Percentiles rank a stretch among this genome's conserved stretches.
phyloP scores from a whole-genome alignment of 35 echinoderm and acorn worm genomes.

The Acanthaster planci region DNA sequence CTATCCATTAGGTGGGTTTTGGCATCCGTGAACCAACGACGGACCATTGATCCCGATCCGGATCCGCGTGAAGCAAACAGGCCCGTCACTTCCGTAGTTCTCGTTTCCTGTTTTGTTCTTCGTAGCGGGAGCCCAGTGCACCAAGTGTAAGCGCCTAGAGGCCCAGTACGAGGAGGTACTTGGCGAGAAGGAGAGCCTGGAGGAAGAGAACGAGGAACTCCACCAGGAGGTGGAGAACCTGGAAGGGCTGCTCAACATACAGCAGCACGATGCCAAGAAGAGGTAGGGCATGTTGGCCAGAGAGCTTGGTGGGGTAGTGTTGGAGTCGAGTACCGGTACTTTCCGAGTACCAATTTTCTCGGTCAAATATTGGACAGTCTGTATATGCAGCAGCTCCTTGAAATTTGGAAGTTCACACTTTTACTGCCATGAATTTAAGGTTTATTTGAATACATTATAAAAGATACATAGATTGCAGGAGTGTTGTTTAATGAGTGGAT shows the following conservation, averaged over 20 bases:
- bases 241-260: constrained; percentile 65
- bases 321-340: background rate
- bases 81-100: too few relatives aligned
- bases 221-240: constrained; percentile 70
- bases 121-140: constrained; percentile 64
- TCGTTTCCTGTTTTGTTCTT: too few relatives aligned
- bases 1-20: too few relatives aligned
- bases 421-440: too few relatives aligned
- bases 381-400: background rate
- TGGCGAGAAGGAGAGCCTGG: constrained; percentile 71
- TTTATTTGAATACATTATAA: too few relatives aligned
- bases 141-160: constrained; percentile 55
- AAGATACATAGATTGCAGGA: too few relatives aligned
- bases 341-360: background rate
- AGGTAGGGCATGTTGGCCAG: too few relatives aligned
- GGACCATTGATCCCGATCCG: too few relatives aligned
- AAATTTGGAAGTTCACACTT: too few relatives aligned
- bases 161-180: constrained; percentile 54
- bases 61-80: too few relatives aligned
- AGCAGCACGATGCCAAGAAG: constrained; percentile 66
- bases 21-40: too few relatives aligned
- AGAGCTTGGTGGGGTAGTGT: background rate
- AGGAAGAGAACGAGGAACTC: constrained; percentile 85
- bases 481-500: too few relatives aligned
- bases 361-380: background rate